phyloP scores from a whole-genome alignment of 2,888 invertebrate genomes.

The Alloscopus bannaensis region DNA sequence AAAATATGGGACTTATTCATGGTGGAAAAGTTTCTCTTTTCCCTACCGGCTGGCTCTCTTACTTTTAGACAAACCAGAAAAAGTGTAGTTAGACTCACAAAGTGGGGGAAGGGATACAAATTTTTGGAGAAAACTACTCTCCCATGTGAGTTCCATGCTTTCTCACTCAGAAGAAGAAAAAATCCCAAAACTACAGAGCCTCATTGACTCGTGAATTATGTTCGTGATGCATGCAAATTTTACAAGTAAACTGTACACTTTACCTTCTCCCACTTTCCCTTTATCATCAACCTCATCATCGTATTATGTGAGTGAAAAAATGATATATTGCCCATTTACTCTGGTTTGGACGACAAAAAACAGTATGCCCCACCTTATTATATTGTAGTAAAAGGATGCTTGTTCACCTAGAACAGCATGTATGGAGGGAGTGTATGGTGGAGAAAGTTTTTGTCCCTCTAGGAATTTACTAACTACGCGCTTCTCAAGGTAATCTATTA shows the following conservation, averaged over 20 bases:
- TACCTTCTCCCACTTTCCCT: conserved; percentile 20
- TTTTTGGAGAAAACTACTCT: background rate
- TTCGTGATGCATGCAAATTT: conserved; percentile 18
- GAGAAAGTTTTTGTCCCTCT: background rate
- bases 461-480: background rate
- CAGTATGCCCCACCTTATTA: background rate
- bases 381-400: background rate
- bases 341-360: background rate
- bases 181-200: background rate
- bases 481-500: too few species aligned
- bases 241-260: too few species aligned
- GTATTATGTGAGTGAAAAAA: conserved; percentile 17
- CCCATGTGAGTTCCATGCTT: background rate
- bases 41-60: too few species aligned
- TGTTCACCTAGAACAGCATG: background rate
- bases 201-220: conserved; percentile 17
- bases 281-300: conserved; percentile 8
- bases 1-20: too few species aligned
- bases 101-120: background rate
- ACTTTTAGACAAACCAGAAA: too few species aligned
- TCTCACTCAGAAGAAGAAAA: too few species aligned
- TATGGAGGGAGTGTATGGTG: background rate
- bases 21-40: too few species aligned
- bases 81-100: background rate
- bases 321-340: conserved; percentile 39